phyloP scores from a whole-genome alignment of 2,888 invertebrate species.

The Athalia rosae region DNA sequence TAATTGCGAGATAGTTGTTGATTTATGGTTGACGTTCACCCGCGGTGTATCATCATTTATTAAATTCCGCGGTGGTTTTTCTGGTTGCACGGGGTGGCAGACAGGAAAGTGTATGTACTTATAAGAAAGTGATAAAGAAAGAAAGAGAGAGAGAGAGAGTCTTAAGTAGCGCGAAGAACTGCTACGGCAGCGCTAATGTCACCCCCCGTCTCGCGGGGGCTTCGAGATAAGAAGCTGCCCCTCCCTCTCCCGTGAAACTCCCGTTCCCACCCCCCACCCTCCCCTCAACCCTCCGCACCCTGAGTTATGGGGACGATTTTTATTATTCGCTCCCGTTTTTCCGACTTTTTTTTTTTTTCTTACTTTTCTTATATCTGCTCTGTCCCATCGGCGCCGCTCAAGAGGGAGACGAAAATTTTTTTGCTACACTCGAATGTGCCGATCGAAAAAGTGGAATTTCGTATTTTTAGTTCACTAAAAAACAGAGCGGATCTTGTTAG shows the following conservation, averaged over 20 bases:
- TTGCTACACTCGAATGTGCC: neutral
- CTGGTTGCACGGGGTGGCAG: neutral
- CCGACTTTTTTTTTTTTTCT: conserved; percentile 46
- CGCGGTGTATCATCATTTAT: conserved; percentile 50
- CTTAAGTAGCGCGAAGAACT: conserved; percentile 66
- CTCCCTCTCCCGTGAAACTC: conserved; percentile 36
- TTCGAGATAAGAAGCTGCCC: conserved; percentile 70
- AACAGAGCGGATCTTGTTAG: neutral
- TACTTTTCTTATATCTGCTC: conserved; percentile 66
- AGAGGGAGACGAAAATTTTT: conserved; percentile 13
- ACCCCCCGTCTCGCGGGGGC: conserved; percentile 58
- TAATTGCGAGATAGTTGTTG: conserved; percentile 66
- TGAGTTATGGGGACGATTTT: conserved; percentile 72
- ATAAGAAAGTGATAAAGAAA: conserved; percentile 26
- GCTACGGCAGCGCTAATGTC: conserved; percentile 71
- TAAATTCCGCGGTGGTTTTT: conserved; percentile 37
- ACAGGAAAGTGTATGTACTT: conserved; percentile 44
- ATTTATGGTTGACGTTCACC: conserved; percentile 60
- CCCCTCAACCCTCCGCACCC: conserved; percentile 61
- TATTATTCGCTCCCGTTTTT: conserved; percentile 69
- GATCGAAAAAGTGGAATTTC: neutral
- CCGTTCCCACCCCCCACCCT: conserved; percentile 57
- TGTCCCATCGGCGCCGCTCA: conserved; percentile 62
- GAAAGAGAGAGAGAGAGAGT: conserved; percentile 49
- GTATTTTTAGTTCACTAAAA: too few species aligned